phyloP scores from a whole-genome alignment of 2,797 vertebrate genomes.

The Coranthus polyacanthus region DNA sequence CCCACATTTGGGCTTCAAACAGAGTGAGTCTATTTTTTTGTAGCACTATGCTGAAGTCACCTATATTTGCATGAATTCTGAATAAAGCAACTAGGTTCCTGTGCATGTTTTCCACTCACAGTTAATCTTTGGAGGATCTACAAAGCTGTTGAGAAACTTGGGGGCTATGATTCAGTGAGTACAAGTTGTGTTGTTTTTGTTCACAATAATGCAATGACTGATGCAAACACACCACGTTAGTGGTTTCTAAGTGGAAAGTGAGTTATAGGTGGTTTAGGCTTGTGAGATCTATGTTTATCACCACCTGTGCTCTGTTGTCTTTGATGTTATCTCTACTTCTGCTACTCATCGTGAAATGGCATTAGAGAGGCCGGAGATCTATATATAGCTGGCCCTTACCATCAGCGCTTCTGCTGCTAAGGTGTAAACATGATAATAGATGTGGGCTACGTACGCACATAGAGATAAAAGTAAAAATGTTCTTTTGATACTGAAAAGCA shows the following conservation, averaged over 20 bases:
- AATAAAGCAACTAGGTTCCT: conserved; percentile 1
- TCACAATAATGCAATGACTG: conserved; percentile 3
- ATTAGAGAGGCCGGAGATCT: neutral
- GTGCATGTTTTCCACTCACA: conserved; percentile 60
- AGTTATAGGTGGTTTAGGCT: conserved; percentile 28
- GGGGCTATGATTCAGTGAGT: conserved; percentile 94
- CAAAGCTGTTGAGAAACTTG: conserved; percentile 93
- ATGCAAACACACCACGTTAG: neutral
- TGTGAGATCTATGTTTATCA: conserved; percentile 30
- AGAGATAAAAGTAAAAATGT: conserved; percentile 23
- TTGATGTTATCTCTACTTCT: conserved; percentile 47
- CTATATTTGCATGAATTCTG: neutral
- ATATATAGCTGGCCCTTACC: conserved; percentile 17
- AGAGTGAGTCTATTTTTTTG: conserved; percentile 85
- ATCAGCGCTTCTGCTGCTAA: neutral
- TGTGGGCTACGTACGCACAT: neutral
- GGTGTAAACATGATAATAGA: conserved; percentile 21
- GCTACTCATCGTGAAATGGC: conserved; percentile 36
- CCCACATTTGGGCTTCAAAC: conserved; percentile 96
- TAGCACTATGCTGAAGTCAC: neutral
- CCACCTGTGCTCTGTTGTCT: conserved; percentile 30
- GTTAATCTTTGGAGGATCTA: conserved; percentile 97
- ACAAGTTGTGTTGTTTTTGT: neutral
- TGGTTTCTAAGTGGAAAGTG: conserved; percentile 49
- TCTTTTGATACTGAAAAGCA: no score